These are phyloP conservation scores for Cygnus buccinator DNA, from an alignment of 2,113 vertebrate species.

Conservation along the genomic window DNA sequence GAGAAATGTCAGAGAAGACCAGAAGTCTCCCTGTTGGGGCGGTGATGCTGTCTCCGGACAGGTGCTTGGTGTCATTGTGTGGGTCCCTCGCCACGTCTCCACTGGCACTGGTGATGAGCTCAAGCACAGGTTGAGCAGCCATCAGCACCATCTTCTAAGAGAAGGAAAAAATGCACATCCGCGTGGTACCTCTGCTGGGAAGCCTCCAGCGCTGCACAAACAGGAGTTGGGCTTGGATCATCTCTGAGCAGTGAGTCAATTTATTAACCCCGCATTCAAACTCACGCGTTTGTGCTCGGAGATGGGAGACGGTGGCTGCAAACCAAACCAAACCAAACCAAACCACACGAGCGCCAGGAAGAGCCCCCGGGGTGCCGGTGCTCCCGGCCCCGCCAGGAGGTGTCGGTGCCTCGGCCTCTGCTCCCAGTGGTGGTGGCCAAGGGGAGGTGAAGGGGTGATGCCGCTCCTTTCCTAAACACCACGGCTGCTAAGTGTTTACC, in stretches of 20 bases:
- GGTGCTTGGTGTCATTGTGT: fast-evolving
- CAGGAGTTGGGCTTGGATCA: not conserved
- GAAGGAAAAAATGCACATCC: not conserved
- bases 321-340: not conserved
- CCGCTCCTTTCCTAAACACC: not conserved
- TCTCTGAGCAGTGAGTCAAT: not conserved
- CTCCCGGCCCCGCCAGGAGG: not conserved
- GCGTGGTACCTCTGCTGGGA: not conserved
- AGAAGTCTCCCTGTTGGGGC: too few relatives aligned
- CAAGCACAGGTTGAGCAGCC: not conserved
- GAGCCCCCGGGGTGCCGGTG: not conserved
- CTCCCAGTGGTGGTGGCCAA: not conserved
- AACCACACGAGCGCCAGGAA: not conserved
- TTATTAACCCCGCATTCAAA: not conserved
- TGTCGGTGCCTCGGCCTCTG: not conserved
- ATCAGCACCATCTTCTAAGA: not conserved
- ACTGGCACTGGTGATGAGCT: not conserved
- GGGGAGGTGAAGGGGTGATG: not conserved
- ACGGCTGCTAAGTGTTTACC: not conserved
- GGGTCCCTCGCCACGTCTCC: not conserved
- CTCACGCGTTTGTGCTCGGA: not conserved
- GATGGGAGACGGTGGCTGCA: not conserved
- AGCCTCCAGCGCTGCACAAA: not conserved
- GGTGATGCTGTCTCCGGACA: not conserved
- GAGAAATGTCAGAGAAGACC: not conserved